These are phyloP conservation scores for Anguilla megastoma DNA, from an alignment of 2,797 vertebrate genomes.

Conservation along the genomic window DNA sequence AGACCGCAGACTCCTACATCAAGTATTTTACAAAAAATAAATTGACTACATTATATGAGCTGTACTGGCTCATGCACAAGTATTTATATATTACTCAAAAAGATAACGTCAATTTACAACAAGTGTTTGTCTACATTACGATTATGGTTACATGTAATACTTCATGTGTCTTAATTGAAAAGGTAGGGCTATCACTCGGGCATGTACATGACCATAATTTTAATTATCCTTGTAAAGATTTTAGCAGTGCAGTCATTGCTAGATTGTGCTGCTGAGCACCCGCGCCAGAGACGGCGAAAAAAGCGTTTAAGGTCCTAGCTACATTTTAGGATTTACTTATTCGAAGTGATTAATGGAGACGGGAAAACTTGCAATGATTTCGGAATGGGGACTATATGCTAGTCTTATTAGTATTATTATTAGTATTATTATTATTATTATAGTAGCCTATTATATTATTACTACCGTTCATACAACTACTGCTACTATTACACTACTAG, in stretches of 20 bases:
- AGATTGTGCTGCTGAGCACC: conserved; percentile 23
- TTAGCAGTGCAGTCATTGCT: conserved; percentile 30
- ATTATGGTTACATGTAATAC: neutral
- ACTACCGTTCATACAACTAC: neutral
- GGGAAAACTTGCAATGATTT: neutral
- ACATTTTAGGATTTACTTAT: conserved; percentile 29
- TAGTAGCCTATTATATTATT: too few relatives aligned
- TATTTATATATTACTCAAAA: neutral
- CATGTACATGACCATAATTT: conserved; percentile 17
- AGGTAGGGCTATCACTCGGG: neutral
- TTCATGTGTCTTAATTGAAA: neutral
- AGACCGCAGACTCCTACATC: neutral
- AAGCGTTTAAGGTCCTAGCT: neutral
- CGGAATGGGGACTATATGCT: neutral
- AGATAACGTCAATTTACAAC: conserved; percentile 23
- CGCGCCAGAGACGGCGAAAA: conserved; percentile 17
- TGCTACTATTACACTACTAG: neutral
- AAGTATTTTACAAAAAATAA: neutral
- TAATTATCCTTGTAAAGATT: conserved; percentile 20
- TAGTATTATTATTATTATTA: neutral
- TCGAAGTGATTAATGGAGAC: conserved; percentile 10
- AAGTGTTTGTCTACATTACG: conserved; percentile 23
- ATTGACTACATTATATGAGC: neutral
- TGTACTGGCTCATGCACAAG: neutral
- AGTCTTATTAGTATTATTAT: neutral